These are phyloP conservation scores for Gallinago solitaria DNA, from an alignment of 2,797 vertebrate species.

Conservation along the genomic window DNA sequence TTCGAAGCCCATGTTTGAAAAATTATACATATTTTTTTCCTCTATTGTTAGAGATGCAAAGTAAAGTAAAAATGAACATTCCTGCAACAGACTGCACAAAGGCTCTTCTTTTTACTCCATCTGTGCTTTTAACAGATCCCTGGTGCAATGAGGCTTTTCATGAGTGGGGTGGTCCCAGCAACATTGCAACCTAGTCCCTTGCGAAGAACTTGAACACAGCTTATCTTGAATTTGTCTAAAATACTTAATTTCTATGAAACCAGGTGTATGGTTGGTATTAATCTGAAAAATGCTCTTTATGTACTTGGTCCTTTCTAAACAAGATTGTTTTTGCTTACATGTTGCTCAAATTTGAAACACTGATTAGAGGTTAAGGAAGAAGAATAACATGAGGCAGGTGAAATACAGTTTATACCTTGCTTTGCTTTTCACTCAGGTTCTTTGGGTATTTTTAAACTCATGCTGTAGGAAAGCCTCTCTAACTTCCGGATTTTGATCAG, in stretches of 20 bases:
- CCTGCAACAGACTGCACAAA: background rate
- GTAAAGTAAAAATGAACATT: background rate
- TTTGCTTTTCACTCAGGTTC: background rate
- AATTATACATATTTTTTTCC: fast-evolving
- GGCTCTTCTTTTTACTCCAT: background rate
- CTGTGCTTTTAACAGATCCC: background rate
- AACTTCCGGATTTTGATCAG: background rate
- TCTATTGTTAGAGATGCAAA: background rate
- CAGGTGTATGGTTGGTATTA: background rate
- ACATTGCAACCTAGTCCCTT: background rate
- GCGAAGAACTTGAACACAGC: background rate
- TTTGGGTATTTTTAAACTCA: background rate
- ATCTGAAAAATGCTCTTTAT: background rate
- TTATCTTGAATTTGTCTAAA: background rate
- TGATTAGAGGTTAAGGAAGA: background rate
- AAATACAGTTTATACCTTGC: background rate
- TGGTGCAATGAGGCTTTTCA: background rate
- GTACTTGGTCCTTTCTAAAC: background rate
- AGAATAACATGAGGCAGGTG: background rate
- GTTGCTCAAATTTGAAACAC: background rate
- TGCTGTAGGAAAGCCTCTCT: background rate
- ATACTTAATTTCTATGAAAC: background rate
- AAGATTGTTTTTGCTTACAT: background rate
- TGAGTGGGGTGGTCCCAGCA: background rate
- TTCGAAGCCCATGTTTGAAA: background rate